These are phyloP conservation scores for Festucalex cinctus DNA, from an alignment of 2,113 vertebrate genomes.

Conservation along the genomic window DNA sequence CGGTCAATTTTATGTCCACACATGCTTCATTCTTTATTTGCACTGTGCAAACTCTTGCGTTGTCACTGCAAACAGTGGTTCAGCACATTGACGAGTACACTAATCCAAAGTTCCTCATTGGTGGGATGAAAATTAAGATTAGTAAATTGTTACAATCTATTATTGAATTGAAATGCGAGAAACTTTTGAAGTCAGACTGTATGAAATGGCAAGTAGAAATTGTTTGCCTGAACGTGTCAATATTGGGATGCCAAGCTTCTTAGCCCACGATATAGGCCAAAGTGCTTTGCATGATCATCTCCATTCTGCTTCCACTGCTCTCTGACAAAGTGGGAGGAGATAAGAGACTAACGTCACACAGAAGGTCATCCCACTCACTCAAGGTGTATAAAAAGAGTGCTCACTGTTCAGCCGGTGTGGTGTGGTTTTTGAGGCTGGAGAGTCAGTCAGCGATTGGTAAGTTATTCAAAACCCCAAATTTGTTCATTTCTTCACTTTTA, in stretches of 20 bases:
- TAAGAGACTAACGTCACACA: too few relatives aligned
- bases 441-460: not conserved
- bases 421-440: not conserved
- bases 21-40: not conserved
- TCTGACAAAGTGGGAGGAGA: not conserved
- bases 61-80: conserved; percentile 22
- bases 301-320: not conserved
- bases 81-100: conserved; percentile 50
- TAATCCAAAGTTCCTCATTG: conserved; percentile 48
- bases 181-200: not conserved
- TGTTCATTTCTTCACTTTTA: not conserved
- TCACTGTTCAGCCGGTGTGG: not conserved
- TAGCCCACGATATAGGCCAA: not conserved
- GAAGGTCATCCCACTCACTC: not conserved
- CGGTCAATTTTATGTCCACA: not conserved
- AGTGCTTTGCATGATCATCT: not conserved
- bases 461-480: not conserved
- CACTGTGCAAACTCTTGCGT: conserved; percentile 5
- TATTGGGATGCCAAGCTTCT: not conserved
- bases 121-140: not conserved
- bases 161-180: not conserved
- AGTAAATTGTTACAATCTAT: not conserved
- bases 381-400: not conserved
- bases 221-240: not conserved
- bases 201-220: not conserved